Percentiles rank a stretch among this genome's conserved stretches.
Evolutionary conservation across 2,888 invertebrate species (phyloP).

Genomic region (Spatulosminthurus flaviceps): DNA sequence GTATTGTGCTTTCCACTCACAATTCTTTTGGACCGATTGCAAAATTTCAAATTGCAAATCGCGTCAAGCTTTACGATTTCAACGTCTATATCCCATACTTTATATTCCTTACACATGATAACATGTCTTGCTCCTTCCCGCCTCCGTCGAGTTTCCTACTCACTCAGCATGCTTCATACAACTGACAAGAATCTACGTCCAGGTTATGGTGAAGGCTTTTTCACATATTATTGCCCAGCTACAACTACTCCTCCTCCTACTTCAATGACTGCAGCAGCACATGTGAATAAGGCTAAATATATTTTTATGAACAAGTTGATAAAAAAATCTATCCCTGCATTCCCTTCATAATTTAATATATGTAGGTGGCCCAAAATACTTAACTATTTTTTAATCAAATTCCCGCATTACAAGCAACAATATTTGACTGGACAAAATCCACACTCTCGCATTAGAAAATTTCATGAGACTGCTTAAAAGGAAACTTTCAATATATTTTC

Average conservation of each 20-base stretch:
- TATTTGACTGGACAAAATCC: too few species aligned
- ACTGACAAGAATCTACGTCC: not conserved
- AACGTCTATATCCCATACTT: slow-evolving; percentile 22
- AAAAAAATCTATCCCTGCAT: slow-evolving; percentile 5
- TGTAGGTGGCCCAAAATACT: too few species aligned
- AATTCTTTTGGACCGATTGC: slow-evolving; percentile 30
- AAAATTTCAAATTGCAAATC: slow-evolving; percentile 44
- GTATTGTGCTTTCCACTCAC: slow-evolving; percentile 19
- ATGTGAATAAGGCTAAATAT: not conserved
- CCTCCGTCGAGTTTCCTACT: not conserved
- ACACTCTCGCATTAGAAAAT: too few species aligned
- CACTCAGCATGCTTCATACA: not conserved
- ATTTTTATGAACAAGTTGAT: not conserved
- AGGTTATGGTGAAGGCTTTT: not conserved
- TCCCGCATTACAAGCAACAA: too few species aligned
- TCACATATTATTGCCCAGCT: not conserved
- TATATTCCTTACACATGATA: slow-evolving; percentile 35
- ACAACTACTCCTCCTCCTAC: too few species aligned
- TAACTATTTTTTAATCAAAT: too few species aligned
- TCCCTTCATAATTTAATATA: slow-evolving; percentile 1
- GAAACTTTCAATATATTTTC: too few species aligned
- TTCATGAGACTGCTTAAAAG: too few species aligned
- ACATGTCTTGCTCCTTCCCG: not conserved
- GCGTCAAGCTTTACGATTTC: slow-evolving; percentile 41
- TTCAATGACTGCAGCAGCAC: not conserved